Evolutionary conservation across 2,113 vertebrate genomes (phyloP), one percentile per base, ranked within the genome.

Genomic region (Calidris pygmaea): DNA sequence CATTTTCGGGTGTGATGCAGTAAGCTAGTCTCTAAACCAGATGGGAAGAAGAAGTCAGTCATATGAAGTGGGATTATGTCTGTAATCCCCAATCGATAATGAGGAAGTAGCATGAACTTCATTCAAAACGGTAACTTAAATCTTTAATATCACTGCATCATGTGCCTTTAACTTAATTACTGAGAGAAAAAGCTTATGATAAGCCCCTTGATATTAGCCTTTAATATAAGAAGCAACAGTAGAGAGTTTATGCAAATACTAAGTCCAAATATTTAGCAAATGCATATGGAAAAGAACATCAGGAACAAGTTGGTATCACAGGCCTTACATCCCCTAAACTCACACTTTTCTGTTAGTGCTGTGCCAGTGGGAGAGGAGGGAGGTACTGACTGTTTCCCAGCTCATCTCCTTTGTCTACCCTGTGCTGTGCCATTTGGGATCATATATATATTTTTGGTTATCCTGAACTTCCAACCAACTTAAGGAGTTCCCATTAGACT

Each of bases 1-100:
- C 99, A 5, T 99, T 98, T 96, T 99, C 98, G 14, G 99, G 99
- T 29, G 99, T 99, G 97, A 99, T 98, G 97, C 99, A 99, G 62
- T 99, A 99, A 23, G 99, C 99, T 98, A 99, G 98, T 89, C 98
- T 99, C 99, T 99, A 98, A 68, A 98, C 91, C 76, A 87, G 58
- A 84, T 24, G 5, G 50, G n/a, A 90, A 94, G 53, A 77, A 76
- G 81, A 83, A 72, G 74, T 88, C 95, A 93, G 74, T 74, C 76
- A 80, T 87, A 70, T 59, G 56, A 89, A 84, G 22, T 45, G 29
- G 37, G 45, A 83, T 95, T 94, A 94, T 37, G 26, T 55, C 35
- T 89, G 43, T 77, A 93, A 93, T 90, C 89, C 78, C 52, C 78
- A 82, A 15, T 72, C 85, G 89, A 82, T 89, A 93, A 89, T 29